Evolutionary conservation across 2,113 vertebrate genomes (phyloP).

Genomic region (Notothenia rossii): DNA sequence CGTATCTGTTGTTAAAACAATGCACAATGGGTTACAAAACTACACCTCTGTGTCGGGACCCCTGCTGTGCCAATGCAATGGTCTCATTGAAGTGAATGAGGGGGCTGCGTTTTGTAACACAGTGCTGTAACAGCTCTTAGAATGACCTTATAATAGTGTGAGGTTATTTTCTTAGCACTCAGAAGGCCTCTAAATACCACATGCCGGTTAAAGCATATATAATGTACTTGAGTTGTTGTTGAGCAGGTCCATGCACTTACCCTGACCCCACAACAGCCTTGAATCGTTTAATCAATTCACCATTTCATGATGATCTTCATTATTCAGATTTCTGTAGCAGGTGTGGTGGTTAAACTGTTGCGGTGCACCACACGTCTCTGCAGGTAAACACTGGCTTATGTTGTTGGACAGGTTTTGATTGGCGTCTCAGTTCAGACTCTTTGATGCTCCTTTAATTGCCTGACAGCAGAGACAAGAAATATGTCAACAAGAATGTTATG

Average conservation of each 20-base stretch:
- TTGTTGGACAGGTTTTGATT: constrained; percentile 34
- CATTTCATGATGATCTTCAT: background rate
- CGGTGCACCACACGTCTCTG: background rate
- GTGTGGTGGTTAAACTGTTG: constrained; percentile 9
- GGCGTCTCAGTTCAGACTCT: background rate
- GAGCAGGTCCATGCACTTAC: background rate
- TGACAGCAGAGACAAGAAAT: constrained; percentile 8
- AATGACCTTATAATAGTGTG: background rate
- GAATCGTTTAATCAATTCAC: background rate
- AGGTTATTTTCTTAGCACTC: background rate
- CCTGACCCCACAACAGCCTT: background rate
- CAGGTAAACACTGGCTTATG: constrained; percentile 15
- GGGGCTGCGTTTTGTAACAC: background rate
- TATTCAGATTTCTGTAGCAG: background rate
- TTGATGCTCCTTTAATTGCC: constrained; percentile 13
- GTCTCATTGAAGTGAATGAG: constrained; percentile 14
- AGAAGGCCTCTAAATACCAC: background rate
- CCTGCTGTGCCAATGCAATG: background rate
- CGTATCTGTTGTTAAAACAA: background rate
- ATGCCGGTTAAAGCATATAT: background rate
- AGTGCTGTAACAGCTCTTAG: background rate
- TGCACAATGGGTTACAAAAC: background rate
- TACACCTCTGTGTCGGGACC: background rate
- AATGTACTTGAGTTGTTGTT: background rate
- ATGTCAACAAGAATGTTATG: background rate